A percentile compares a stretch with the other conserved stretches of the same genome.
These are phyloP conservation scores for Drosophila rubida DNA, from an alignment of 2,888 invertebrate species.

Conservation along the genomic window DNA sequence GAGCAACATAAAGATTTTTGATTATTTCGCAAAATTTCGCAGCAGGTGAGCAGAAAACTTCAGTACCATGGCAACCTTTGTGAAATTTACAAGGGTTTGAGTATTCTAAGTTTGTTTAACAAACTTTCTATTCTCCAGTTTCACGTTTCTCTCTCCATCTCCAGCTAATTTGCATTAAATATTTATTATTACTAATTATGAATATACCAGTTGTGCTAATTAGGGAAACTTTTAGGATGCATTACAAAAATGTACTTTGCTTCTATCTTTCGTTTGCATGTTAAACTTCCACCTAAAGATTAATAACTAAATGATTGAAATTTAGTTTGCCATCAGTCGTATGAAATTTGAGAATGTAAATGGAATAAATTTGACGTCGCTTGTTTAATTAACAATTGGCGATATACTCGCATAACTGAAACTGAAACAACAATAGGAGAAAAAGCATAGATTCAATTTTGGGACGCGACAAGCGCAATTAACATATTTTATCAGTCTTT, in stretches of 20 bases:
- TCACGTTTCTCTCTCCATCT: background rate
- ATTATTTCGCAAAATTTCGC: constrained; percentile 15
- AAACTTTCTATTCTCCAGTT: constrained; percentile 19
- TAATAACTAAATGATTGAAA: too few relatives aligned
- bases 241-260: background rate
- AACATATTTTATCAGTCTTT: constrained; percentile 79
- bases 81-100: constrained; percentile 4
- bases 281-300: too few relatives aligned
- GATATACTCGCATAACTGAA: too few relatives aligned
- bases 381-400: too few relatives aligned
- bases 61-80: constrained; percentile 19
- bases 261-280: too few relatives aligned
- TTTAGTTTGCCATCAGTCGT: too few relatives aligned
- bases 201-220: constrained; percentile 5
- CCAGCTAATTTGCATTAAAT: constrained; percentile 13
- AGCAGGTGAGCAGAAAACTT: constrained; percentile 12
- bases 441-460: constrained; percentile 41
- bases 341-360: too few relatives aligned
- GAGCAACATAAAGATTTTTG: constrained; percentile 12
- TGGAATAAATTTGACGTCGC: too few relatives aligned
- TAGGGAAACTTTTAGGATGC: background rate
- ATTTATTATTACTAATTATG: constrained; percentile 17
- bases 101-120: constrained; percentile 13
- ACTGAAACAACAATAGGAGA: constrained; percentile 6
- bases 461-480: constrained; percentile 67